Conservation (phyloP, 2,113 vertebrate species). For the Charadrius vociferus region DNA sequence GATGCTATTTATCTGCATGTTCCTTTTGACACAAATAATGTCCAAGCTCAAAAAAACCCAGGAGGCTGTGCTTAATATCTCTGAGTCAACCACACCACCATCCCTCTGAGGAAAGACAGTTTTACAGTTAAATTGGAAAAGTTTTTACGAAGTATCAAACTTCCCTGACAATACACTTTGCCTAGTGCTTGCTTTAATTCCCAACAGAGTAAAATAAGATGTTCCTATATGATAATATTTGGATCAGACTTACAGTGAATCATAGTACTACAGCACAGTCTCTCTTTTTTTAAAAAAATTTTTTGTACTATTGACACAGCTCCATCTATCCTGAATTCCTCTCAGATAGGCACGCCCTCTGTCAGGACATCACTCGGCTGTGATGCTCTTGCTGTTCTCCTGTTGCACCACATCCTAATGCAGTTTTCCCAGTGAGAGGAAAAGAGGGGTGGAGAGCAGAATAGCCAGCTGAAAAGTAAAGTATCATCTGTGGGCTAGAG, state of each 20-base stretch:
- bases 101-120: neutral
- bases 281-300: too few species aligned
- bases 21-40: neutral
- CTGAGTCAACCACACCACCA: neutral
- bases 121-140: neutral
- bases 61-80: neutral
- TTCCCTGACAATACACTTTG: neutral
- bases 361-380: accelerated
- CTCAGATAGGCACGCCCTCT: neutral
- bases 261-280: neutral
- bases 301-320: neutral
- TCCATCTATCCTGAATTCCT: neutral
- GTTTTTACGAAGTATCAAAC: neutral
- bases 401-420: neutral
- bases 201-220: neutral
- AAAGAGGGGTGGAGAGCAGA: neutral
- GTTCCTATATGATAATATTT: neutral
- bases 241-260: neutral
- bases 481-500: neutral
- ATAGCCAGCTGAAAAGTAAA: neutral
- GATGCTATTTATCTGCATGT: neutral
- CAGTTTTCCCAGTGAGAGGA: neutral
- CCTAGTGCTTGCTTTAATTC: neutral
- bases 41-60: neutral
- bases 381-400: neutral